phyloP scores from a whole-genome alignment of 2,888 invertebrate species.

The Heliconius ismenius region DNA sequence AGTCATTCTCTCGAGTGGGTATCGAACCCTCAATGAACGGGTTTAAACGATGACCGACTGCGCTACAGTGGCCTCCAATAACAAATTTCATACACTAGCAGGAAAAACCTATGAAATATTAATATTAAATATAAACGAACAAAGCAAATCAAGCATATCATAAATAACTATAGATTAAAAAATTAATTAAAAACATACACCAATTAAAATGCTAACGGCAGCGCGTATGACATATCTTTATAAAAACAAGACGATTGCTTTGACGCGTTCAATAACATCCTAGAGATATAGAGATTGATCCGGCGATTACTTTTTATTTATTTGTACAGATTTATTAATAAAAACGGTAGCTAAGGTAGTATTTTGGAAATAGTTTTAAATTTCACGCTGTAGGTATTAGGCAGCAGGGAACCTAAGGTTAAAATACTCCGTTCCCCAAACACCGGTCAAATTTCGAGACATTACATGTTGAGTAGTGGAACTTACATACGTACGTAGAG shows the following conservation, averaged over 20 bases:
- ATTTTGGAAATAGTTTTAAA: not conserved
- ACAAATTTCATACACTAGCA: too few species aligned
- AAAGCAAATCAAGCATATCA: not conserved
- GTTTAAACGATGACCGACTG: too few species aligned
- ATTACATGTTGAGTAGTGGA: not conserved
- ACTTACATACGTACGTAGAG: too few species aligned
- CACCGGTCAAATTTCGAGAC: not conserved
- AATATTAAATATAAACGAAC: too few species aligned
- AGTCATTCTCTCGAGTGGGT: too few species aligned
- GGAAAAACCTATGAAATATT: too few species aligned
- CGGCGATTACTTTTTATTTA: not conserved
- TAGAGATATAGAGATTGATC: conserved; percentile 8
- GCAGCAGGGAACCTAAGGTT: not conserved
- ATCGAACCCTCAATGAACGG: too few species aligned
- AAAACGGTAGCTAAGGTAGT: not conserved
- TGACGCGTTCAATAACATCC: conserved; percentile 7
- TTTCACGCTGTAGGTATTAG: too few species aligned
- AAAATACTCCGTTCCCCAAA: not conserved
- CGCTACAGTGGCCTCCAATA: too few species aligned
- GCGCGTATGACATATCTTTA: conserved; percentile 15
- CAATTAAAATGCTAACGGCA: not conserved
- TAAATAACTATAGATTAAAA: not conserved
- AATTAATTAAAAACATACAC: too few species aligned
- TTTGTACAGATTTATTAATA: not conserved
- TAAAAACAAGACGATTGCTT: conserved; percentile 19